Evolutionary conservation across 2,888 invertebrate genomes (phyloP).

Genomic region (Rhyacophila evoluta): DNA sequence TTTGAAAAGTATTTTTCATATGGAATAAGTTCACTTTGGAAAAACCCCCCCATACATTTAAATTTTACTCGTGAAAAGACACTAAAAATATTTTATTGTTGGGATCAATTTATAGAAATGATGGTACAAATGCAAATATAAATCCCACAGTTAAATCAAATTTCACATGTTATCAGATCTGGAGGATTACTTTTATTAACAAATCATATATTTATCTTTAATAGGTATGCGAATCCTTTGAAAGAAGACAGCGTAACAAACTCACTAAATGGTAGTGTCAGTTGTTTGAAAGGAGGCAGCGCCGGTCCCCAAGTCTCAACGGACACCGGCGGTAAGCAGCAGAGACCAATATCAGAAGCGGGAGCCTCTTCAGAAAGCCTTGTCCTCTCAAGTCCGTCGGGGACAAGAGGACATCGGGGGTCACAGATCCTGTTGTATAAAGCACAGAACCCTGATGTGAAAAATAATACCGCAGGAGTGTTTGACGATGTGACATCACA

Average conservation of each 20-base stretch:
- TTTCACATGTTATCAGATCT: too few species aligned
- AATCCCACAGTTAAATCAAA: too few species aligned
- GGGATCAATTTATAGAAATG: too few species aligned
- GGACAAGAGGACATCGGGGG: constrained; percentile 64
- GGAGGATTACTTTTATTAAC: too few species aligned
- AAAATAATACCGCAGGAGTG: constrained; percentile 83
- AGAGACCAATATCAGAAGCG: constrained; percentile 51
- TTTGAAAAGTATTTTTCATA: too few species aligned
- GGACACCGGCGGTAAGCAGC: constrained; percentile 47
- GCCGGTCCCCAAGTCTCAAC: constrained; percentile 65
- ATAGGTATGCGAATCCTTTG: constrained; percentile 80
- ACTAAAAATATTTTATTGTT: too few species aligned
- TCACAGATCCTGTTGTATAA: constrained; percentile 81
- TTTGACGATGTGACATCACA: constrained; percentile 70
- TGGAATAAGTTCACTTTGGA: too few species aligned
- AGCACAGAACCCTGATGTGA: constrained; percentile 86
- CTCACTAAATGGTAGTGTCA: constrained; percentile 68
- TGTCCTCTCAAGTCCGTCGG: constrained; percentile 55
- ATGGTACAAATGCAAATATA: too few species aligned
- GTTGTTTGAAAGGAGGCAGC: constrained; percentile 63
- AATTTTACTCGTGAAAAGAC: too few species aligned
- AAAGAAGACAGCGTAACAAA: constrained; percentile 71
- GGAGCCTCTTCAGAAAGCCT: constrained; percentile 54
- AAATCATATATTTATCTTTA: background rate
- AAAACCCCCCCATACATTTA: too few species aligned